Evolutionary conservation across 2,888 invertebrate genomes (phyloP), one percentile per base, ranked within the genome.

Genomic region (Polia nebulosa): DNA sequence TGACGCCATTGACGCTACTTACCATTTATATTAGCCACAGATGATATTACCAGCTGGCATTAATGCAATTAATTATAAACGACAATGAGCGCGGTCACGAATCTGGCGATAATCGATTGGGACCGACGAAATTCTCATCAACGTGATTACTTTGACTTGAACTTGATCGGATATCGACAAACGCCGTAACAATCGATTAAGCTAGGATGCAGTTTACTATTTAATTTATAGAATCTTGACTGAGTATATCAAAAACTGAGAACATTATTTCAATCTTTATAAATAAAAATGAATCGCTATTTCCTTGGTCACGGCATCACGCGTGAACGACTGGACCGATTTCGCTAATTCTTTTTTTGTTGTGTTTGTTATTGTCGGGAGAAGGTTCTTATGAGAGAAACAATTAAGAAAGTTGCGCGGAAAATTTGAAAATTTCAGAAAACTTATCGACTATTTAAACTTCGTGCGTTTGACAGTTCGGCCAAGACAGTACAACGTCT

Each of bases 161-260:
- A 82, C 72, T 83, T 80, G 72, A 81, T 82, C 71, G 56, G 73
- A 76, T 74, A 76, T 74, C 69, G 57, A 72, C 76, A 79, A 81
- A 69, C 66, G 68, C 70, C 76, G 70, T 72, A 60, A 58, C 56
- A 72, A 81, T 76, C 39, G 52, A 83, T 78, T 82, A 68, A 5
- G 41, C 25, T 32, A 56, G 52, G 68, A 71, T 82, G 78, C 78
- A 72, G 64, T 60, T 74, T 70, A 75, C 70, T 72, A 65, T 75
- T 72, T 52, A 67, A 80, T 63, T 80, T 53, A 67, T 63, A 51
- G 45, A 69, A 66, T 70, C 59, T 52, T 55, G 57, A 34, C 49
- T 53, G 34, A 39, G 25, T 34, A 72, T 51, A 22, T 29, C 3
- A 52, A n/a, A 34, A 62, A 27, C 53, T 36, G 41, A 13, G 17